Evolutionary conservation across 2,888 invertebrate genomes (phyloP).

Genomic region (Campopleginae sp.): DNA sequence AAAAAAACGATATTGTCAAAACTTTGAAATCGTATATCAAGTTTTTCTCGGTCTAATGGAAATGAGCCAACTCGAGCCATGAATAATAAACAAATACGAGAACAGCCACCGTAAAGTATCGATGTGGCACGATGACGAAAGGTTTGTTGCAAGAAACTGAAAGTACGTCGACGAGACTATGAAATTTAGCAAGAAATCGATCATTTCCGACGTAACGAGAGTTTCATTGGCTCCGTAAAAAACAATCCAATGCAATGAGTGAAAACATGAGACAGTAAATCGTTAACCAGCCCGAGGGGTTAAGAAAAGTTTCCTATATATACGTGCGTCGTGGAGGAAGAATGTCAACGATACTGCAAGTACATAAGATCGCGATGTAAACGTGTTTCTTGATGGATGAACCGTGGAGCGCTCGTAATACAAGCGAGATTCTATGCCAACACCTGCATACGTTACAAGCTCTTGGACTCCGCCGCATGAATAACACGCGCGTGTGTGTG

Average conservation of each 20-base stretch:
- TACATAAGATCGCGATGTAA: conserved; percentile 44
- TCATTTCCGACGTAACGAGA: background rate
- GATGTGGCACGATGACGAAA: background rate
- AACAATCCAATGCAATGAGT: too few relatives aligned
- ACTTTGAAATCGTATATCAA: conserved; percentile 40
- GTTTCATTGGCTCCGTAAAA: too few relatives aligned
- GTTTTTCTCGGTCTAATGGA: background rate
- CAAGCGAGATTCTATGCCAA: conserved; percentile 68
- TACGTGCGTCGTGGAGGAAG: conserved; percentile 33
- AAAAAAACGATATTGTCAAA: conserved; percentile 36
- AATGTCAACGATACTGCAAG: conserved; percentile 63
- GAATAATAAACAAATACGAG: background rate
- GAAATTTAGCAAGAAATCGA: background rate
- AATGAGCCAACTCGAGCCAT: background rate
- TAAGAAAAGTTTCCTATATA: background rate
- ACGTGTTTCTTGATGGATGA: conserved; percentile 78
- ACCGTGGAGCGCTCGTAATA: conserved; percentile 66
- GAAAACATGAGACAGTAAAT: background rate
- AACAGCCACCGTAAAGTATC: background rate
- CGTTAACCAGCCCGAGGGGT: background rate
- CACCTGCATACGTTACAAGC: conserved; percentile 70
- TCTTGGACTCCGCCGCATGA: conserved; percentile 46
- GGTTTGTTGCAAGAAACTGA: background rate
- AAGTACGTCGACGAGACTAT: background rate
- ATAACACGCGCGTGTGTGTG: conserved; percentile 11